phyloP scores from a whole-genome alignment of 2,888 invertebrate genomes.

The Caenorhabditis doughertyi region DNA sequence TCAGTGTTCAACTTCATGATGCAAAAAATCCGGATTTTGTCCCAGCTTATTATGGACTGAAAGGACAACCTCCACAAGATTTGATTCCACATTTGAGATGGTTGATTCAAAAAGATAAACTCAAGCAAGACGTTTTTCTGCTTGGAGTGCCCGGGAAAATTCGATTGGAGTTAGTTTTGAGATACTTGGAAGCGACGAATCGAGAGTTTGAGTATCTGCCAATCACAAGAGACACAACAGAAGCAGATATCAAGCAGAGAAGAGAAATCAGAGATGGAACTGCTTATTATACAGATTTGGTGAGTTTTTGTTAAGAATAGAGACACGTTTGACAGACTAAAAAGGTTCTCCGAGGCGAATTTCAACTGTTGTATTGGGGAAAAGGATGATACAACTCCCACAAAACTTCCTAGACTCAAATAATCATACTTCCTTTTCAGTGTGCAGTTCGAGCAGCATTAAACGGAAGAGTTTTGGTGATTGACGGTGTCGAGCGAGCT shows the following conservation, averaged over 20 bases:
- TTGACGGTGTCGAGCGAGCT: constrained; percentile 98
- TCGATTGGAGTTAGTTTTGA: constrained; percentile 90
- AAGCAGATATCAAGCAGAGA: constrained; percentile 96
- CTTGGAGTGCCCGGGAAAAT: constrained; percentile 93
- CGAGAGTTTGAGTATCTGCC: constrained; percentile 95
- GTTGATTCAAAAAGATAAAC: constrained; percentile 95
- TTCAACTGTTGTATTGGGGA: too few species aligned
- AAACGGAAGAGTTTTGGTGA: constrained; percentile 91
- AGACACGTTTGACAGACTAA: too few species aligned
- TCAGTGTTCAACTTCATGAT: constrained; percentile 46
- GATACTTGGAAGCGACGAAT: constrained; percentile 91
- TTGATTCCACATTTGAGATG: constrained; percentile 89
- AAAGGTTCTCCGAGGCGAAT: too few species aligned
- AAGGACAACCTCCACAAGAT: constrained; percentile 40
- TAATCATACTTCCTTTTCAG: constrained; percentile 85
- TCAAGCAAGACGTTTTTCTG: constrained; percentile 96
- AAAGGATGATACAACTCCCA: too few species aligned
- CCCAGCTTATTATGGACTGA: constrained; percentile 85
- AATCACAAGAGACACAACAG: constrained; percentile 95
- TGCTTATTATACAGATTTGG: constrained; percentile 94
- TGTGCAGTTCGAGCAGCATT: constrained; percentile 94
- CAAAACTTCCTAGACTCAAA: too few species aligned
- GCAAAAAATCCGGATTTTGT: constrained; percentile 90
- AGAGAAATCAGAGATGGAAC: constrained; percentile 93
- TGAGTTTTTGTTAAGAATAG: too few species aligned